Percentiles rank a stretch among this genome's conserved stretches.
phyloP scores from a whole-genome alignment of 2,113 vertebrate genomes.

The Barnardius zonarius region DNA sequence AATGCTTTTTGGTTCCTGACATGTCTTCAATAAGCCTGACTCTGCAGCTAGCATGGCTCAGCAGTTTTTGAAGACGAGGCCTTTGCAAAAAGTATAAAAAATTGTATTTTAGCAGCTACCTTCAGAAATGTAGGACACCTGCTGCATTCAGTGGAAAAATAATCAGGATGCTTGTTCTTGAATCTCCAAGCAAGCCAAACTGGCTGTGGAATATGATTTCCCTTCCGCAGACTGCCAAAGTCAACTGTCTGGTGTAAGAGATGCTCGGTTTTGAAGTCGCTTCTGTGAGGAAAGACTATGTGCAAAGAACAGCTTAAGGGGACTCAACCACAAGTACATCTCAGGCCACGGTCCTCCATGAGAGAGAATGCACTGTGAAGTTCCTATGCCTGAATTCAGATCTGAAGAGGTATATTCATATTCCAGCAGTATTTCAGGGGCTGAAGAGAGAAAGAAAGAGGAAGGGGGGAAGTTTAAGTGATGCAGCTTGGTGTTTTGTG shows the following conservation, averaged over 20 bases:
- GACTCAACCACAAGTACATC: background rate
- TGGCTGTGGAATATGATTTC: background rate
- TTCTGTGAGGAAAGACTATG: background rate
- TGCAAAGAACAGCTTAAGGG: background rate
- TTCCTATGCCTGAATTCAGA: background rate
- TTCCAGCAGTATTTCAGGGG: background rate
- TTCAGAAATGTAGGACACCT: background rate
- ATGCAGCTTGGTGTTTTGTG: background rate
- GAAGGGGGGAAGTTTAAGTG: background rate
- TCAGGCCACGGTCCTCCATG: background rate
- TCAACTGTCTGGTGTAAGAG: background rate
- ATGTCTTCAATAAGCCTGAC: background rate
- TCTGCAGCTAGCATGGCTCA: background rate
- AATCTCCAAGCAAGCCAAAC: background rate
- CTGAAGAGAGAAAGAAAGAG: background rate
- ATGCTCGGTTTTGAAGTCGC: background rate
- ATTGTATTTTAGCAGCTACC: background rate
- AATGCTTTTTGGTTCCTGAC: background rate
- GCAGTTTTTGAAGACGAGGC: background rate
- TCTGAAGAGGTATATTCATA: background rate
- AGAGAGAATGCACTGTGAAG: fast-evolving
- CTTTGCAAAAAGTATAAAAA: background rate
- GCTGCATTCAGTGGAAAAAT: background rate
- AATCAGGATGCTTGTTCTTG: background rate
- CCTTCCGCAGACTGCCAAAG: background rate